Base-by-base conservation (phyloP, 2,888 invertebrate species). In the Mayetiola destructor region DNA sequence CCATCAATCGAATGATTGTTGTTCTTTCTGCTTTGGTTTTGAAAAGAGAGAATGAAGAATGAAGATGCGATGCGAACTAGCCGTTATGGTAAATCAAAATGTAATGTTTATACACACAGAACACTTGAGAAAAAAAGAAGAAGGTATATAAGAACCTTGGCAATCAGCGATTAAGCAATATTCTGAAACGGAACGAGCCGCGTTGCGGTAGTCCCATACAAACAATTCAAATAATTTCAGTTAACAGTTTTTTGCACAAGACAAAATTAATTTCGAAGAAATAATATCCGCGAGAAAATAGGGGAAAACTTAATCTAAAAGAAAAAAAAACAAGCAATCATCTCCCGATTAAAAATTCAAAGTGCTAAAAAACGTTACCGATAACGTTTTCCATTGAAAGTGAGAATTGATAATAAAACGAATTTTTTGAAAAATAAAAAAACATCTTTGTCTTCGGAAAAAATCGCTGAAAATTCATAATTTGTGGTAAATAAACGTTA, bases 141-240 rank as follows among this genome's bases (percentile, higher is more conserved):
- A 70, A 64, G 66, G 69, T 69, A 70, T 70, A 70, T 66, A 70
- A 70, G 69, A 70, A 70, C 67, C 69, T 64, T 64, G 61, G 61
- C 64, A 63, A 64, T 63, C 64, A 60, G 59, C 63, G 62, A 67
- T 64, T 67, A 63, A 65, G 65, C 67, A 65, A 65, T 65, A 64
- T 61, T 65, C 62, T 63, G 63, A 61, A 64, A 66, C 65, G 67
- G 65, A 66, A 66, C 66, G 66, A 64, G 65, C 66, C 66, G 65
- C 63, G 61, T 60, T 61, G 61, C 62, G 64, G 63, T 63, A 62
- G 61, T 60, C 60, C 59, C 59, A 59, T n/a, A 48, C 2, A 23
- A 27, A 48, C 23, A 48, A 12, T 21, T 27, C 21, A 42, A 5
- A 21, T 32, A 9, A n/a, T n/a, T n/a, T n/a, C n/a, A 32, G 12